These are phyloP conservation scores for Glyptemys insculpta DNA, from an alignment of 2,797 vertebrate genomes.

Conservation along the genomic window DNA sequence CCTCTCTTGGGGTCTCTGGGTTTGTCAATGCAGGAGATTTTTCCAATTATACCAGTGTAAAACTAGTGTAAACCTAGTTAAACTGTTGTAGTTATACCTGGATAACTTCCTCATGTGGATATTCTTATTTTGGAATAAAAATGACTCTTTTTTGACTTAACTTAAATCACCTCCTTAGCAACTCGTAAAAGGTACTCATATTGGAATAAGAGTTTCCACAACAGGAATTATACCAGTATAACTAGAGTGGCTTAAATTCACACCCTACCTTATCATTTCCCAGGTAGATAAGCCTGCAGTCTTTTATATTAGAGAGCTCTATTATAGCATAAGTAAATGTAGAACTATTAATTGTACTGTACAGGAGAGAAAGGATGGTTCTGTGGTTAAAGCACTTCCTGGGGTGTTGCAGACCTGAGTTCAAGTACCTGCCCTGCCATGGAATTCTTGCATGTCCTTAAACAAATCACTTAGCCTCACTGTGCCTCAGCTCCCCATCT, in stretches of 20 bases:
- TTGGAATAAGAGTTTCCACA: not conserved
- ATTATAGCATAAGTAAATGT: not conserved
- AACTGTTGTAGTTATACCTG: not conserved
- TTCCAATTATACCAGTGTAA: not conserved
- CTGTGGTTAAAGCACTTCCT: not conserved
- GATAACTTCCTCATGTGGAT: not conserved
- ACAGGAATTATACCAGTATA: not conserved
- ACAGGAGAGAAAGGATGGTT: not conserved
- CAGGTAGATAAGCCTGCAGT: not conserved
- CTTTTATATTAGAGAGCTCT: not conserved
- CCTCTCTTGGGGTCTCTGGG: not conserved
- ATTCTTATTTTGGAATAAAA: not conserved
- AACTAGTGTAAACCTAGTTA: not conserved
- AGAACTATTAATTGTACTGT: not conserved
- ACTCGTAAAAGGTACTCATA: not conserved
- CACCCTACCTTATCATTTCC: not conserved
- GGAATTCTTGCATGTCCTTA: not conserved
- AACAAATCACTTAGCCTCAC: not conserved
- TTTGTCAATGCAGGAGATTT: not conserved
- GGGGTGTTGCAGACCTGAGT: not conserved
- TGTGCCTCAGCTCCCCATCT: not conserved
- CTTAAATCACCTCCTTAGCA: not conserved
- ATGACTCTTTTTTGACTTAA: not conserved
- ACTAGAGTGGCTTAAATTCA: not conserved
- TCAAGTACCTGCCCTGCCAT: not conserved